Conservation (phyloP, 2,113 vertebrate genomes). For the Oreochromis spilurus region DNA sequence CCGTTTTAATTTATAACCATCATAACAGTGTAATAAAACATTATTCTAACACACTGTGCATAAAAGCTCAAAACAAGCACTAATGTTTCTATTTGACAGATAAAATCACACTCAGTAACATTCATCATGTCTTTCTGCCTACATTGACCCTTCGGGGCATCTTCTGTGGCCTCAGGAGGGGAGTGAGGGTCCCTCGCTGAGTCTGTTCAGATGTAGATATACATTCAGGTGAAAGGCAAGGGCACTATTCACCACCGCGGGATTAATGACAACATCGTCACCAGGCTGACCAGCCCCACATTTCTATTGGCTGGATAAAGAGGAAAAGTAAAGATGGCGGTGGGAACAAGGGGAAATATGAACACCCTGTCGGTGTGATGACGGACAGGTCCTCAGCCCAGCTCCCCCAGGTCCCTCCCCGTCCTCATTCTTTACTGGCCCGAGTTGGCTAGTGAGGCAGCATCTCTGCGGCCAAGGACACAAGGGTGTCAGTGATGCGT, state of each 20-base stretch:
- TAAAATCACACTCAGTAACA: conserved; percentile 40
- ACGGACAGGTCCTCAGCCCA: conserved; percentile 65
- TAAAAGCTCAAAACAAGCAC: conserved; percentile 30
- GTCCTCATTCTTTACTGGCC: conserved; percentile 65
- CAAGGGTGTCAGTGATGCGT: conserved; percentile 62
- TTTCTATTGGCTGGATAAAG: conserved; percentile 57
- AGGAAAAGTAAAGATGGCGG: conserved; percentile 8
- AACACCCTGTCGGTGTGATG: conserved; percentile 53
- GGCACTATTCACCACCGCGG: conserved; percentile 44
- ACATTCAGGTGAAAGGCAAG: conserved; percentile 66
- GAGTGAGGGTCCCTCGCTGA: conserved; percentile 22
- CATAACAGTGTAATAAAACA: background rate
- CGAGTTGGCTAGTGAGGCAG: conserved; percentile 30
- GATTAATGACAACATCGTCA: conserved; percentile 63
- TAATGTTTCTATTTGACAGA: conserved; percentile 43
- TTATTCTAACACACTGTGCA: conserved; percentile 11
- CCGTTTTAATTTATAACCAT: background rate
- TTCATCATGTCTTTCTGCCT: conserved; percentile 47
- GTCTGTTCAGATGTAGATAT: conserved; percentile 66
- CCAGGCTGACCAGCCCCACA: conserved; percentile 34
- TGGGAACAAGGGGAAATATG: conserved; percentile 23
- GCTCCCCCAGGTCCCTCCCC: conserved; percentile 50
- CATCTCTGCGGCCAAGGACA: conserved; percentile 70
- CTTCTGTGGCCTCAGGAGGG: conserved; percentile 39
- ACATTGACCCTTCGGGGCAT: conserved; percentile 42